Base-by-base conservation (phyloP, 2,888 invertebrate genomes). In the Yponomeuta sedellus region DNA sequence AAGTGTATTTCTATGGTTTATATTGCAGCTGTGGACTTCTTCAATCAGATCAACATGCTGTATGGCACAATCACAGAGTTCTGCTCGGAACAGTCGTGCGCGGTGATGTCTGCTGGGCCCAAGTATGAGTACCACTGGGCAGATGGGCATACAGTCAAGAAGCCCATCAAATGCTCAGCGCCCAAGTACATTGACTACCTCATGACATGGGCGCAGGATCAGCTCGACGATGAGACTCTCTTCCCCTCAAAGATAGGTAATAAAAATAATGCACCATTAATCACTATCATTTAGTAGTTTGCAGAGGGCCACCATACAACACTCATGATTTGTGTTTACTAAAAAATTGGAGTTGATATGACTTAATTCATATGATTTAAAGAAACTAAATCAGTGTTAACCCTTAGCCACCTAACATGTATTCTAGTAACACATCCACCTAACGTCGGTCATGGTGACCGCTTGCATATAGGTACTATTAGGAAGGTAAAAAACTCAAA, bases 91-190 rank as follows among this genome's bases (percentile, higher is more conserved):
- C 97, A 98, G 78, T 97, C 97, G 72, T 99, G 98, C 88, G 96
- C 97, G 11, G 98, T 99, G 74, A 99, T 99, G 99, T 98, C 98
- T 11, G 99, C 99, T 16, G 99, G 99, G 61, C 98, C 99, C 70
- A 98, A 99, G 91, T 99, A 99, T 83, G 99, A 99, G 91, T 99
- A 99, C 90, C 99, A 99, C 88, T 99, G 99, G 99, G 99, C 99
- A 0, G 99, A 99, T 88, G 99, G 99, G 0, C 97, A 97, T 79
- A 98, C 98, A 0, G 98, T 99, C 34, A 98, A 99, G 87, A 99
- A 99, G 84, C 99, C 99, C 61, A 99, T 99, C 77, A 99, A 99
- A 91, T 99, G 98, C 92, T 99, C 98, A 64, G 99, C 99, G 66
- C 99, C 99, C 65, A 98, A 98, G 88, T 99, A 99, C 88, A 99